phyloP scores from a whole-genome alignment of 1,140 invertebrate species.

The Eumaeus atala region DNA sequence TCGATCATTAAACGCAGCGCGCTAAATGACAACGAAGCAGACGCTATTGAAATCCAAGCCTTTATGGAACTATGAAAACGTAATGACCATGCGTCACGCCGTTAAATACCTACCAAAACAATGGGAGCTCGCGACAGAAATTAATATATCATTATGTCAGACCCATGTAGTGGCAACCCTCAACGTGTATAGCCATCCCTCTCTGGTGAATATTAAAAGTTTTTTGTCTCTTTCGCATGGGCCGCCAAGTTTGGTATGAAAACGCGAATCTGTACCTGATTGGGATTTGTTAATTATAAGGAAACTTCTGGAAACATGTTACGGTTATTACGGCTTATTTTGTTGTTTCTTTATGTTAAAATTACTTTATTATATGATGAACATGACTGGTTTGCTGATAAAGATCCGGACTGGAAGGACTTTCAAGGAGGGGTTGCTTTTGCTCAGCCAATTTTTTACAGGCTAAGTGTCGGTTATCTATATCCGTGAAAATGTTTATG shows the following conservation, averaged over 20 bases:
- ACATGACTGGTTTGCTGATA: too few relatives aligned
- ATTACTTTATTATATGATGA: not conserved
- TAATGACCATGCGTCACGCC: conserved; percentile 72
- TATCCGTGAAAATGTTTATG: too few relatives aligned
- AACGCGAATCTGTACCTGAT: conserved; percentile 58
- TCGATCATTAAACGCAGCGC: conserved; percentile 60
- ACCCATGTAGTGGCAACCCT: conserved; percentile 66
- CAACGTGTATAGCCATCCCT: conserved; percentile 28
- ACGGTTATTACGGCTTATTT: conserved; percentile 11
- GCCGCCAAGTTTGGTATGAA: conserved; percentile 56
- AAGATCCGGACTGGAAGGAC: too few relatives aligned
- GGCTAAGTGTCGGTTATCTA: too few relatives aligned
- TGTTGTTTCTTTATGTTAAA: conserved; percentile 6
- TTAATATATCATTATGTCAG: conserved; percentile 76
- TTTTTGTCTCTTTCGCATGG: conserved; percentile 33
- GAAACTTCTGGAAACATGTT: conserved; percentile 24
- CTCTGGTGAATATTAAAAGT: conserved; percentile 22
- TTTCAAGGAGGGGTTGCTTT: too few relatives aligned
- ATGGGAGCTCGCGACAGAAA: conserved; percentile 67
- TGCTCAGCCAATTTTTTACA: too few relatives aligned
- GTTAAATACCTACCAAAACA: conserved; percentile 71
- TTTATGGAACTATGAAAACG: conserved; percentile 72
- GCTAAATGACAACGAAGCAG: conserved; percentile 36
- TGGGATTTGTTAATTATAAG: conserved; percentile 65
- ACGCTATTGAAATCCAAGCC: conserved; percentile 53